Evolutionary conservation across 1,140 invertebrate genomes (phyloP).

Genomic region (Pygmarrhopalites habei): DNA sequence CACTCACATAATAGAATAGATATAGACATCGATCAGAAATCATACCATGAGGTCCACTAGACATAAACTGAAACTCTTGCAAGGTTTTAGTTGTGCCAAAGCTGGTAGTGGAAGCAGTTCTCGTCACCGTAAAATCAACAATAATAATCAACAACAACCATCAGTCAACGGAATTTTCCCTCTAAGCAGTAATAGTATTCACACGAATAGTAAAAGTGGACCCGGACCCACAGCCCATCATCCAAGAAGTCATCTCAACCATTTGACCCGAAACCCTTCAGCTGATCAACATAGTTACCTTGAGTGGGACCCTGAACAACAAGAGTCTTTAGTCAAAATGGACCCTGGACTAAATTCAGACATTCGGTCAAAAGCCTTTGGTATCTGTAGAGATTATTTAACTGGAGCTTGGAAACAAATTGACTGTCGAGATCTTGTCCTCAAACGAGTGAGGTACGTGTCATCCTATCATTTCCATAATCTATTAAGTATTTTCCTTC

Average conservation of each 20-base stretch:
- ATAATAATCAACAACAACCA: no score
- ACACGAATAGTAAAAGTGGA: constrained; percentile 5
- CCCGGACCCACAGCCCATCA: neutral
- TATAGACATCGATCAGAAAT: no score
- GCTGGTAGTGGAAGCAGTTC: constrained; percentile 21
- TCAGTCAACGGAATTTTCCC: neutral
- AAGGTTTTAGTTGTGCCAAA: constrained; percentile 29
- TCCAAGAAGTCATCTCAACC: neutral
- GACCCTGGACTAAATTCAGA: constrained; percentile 51
- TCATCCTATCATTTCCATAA: no score
- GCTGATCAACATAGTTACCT: neutral
- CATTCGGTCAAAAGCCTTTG: constrained; percentile 70
- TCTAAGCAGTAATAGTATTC: constrained; percentile 4
- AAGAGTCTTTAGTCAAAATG: constrained; percentile 11
- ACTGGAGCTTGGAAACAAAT: constrained; percentile 78
- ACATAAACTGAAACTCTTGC: constrained; percentile 35
- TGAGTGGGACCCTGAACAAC: neutral
- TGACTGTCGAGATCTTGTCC: constrained; percentile 61
- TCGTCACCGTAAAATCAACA: constrained; percentile 5
- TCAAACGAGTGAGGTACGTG: constrained; percentile 70
- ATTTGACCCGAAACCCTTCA: neutral
- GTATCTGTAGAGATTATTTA: constrained; percentile 78
- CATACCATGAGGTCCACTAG: constrained; percentile 36
- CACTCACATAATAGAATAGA: no score
- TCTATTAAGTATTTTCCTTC: no score